These are phyloP conservation scores for Steinernema feltiae DNA, from an alignment of 1,140 invertebrate species.

Conservation along the genomic window DNA sequence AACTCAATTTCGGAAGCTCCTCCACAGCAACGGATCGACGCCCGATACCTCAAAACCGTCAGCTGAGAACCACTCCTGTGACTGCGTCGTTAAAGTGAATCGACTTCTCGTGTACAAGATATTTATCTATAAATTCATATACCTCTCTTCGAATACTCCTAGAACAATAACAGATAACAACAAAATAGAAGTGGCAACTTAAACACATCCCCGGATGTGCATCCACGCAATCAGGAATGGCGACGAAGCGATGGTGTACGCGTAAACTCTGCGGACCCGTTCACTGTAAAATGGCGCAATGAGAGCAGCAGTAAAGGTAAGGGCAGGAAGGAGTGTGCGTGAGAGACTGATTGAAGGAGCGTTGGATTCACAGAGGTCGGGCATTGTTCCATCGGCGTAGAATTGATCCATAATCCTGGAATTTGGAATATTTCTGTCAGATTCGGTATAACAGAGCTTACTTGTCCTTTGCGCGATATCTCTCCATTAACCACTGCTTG, in stretches of 20 bases:
- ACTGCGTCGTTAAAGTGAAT: background rate
- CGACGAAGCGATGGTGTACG: conserved; percentile 31
- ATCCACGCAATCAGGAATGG: conserved; percentile 40
- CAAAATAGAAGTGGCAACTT: conserved; percentile 13
- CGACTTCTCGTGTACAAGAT: background rate
- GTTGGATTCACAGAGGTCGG: background rate
- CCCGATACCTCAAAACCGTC: background rate
- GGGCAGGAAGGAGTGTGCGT: conserved; percentile 28
- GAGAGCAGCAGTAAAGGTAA: conserved; percentile 30
- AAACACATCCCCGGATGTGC: conserved; percentile 36
- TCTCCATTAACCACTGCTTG: conserved; percentile 33
- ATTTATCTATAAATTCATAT: no score
- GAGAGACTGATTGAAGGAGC: conserved; percentile 22
- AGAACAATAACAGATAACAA: background rate
- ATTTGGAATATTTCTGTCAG: conserved; percentile 69
- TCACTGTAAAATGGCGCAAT: conserved; percentile 34
- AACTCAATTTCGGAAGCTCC: background rate
- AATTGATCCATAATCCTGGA: conserved; percentile 36
- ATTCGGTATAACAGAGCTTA: conserved; percentile 57
- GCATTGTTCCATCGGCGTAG: conserved; percentile 23
- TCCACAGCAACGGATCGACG: background rate
- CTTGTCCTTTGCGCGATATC: conserved; percentile 38
- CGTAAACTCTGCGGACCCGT: conserved; percentile 26
- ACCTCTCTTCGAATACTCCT: no score
- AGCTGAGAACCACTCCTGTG: background rate